Evolutionary conservation across 2,113 vertebrate species (phyloP), one percentile per base, ranked within the genome.

Genomic region (Tragelaphus strepsiceros): DNA sequence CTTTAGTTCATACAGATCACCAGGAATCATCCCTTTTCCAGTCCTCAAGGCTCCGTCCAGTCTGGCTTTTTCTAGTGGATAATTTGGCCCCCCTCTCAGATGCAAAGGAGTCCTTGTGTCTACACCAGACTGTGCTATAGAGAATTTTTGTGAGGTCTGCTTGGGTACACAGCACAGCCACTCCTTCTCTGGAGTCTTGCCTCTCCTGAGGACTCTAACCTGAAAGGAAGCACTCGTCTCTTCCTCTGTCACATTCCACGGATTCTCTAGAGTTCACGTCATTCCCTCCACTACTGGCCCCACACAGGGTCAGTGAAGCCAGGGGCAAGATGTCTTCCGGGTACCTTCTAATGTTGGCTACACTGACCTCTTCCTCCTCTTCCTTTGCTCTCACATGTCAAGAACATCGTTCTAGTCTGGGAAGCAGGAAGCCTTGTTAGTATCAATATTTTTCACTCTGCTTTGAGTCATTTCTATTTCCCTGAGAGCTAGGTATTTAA

Each of bases 401-500:
- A 71, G 54, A 58, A 62, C 39, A 85, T 51, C 7, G 2, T 35
- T 97, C 78, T 85, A 35, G 64, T 77, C 56, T 92, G 35, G 46
- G 71, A 90, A 54, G 49, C 39, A 54, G 30, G 53, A 74, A 87
- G 9, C 28, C 30, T 61, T 32, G 7, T 19, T 67, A 39, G 88
- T 77, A 53, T 77, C 39, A 43, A 43, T 77, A 77, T 62, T 91
- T 74, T 54, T 28, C 6, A 71, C 9, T 46, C 13, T 77, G 4
- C 56, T 53, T 77, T 90, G 62, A 90, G 16, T 96, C 30, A 51
- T 91, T 96, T 94, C 61, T 90, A 5, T 96, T 91, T 88, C 16
- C 16, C 53, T 24, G 24, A 88, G 26, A 97, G 62, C 5, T 30
- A 93, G 49, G 21, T 32, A 22, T 90, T 95, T 88, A 24, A 86